A percentile compares a stretch with the other conserved stretches of the same genome.
phyloP scores from a whole-genome alignment of 2,113 vertebrate species.

The Colaptes auratus region DNA sequence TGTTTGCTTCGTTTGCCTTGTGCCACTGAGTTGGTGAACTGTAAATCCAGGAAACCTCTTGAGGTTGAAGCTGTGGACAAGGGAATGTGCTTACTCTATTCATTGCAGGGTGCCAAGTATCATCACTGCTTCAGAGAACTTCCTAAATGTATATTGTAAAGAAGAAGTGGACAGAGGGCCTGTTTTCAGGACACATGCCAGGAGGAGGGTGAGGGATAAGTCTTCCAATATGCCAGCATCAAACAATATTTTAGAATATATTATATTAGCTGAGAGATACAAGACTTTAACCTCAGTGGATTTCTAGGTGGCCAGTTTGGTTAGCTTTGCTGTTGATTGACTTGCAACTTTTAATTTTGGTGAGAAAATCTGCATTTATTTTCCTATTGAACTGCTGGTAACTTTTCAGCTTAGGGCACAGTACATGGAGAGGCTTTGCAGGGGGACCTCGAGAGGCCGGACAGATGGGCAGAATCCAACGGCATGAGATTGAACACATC shows the following conservation, averaged over 20 bases:
- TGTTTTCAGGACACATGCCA: neutral
- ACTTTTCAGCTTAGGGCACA: neutral
- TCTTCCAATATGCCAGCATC: neutral
- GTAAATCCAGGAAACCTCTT: neutral
- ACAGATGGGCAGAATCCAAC: no score
- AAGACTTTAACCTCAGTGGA: neutral
- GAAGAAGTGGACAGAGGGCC: neutral
- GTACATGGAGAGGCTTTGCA: no score
- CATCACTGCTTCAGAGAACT: slow-evolving; percentile 9
- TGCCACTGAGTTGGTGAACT: neutral
- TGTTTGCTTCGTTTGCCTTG: neutral
- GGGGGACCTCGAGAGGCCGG: no score
- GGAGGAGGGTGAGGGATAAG: neutral
- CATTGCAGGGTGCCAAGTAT: neutral
- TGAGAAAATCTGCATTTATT: neutral
- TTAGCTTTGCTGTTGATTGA: neutral
- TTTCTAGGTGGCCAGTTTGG: neutral
- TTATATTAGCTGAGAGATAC: neutral
- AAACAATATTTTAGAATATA: neutral
- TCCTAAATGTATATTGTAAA: slow-evolving; percentile 7
- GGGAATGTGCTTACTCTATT: neutral
- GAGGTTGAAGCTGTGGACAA: neutral
- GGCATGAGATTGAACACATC: no score
- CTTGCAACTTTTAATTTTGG: neutral
- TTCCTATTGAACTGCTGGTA: neutral